Evolutionary conservation across 1,140 invertebrate genomes (phyloP).

Genomic region (Drosophila trapezifrons): DNA sequence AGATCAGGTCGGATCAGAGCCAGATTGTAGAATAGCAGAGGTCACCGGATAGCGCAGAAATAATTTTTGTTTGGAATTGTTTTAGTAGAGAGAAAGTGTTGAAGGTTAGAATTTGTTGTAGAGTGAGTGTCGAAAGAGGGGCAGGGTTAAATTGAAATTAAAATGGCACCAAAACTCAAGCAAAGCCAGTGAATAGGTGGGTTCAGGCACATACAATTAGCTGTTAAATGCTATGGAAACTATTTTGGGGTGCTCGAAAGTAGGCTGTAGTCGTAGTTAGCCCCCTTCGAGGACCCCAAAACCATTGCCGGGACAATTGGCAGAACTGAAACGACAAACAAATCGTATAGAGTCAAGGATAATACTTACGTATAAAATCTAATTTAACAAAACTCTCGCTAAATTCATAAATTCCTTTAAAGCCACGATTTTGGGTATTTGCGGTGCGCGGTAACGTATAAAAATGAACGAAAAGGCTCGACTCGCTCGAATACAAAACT

Average conservation of each 20-base stretch:
- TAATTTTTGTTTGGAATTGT: slow-evolving; percentile 10
- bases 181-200: slow-evolving; percentile 45
- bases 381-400: slow-evolving; percentile 98
- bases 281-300: slow-evolving; percentile 31
- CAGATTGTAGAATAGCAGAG: slow-evolving; percentile 33
- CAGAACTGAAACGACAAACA: slow-evolving; percentile 64
- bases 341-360: slow-evolving; percentile 4
- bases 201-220: slow-evolving; percentile 78
- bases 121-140: slow-evolving; percentile 7
- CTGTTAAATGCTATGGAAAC: slow-evolving; percentile 60
- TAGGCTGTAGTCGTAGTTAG: too few relatives aligned
- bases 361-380: slow-evolving; percentile 94
- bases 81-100: slow-evolving; percentile 32
- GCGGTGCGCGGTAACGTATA: slow-evolving; percentile 94
- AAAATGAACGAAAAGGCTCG: slow-evolving; percentile 95
- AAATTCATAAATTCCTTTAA: slow-evolving; percentile 98
- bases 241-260: slow-evolving; percentile 42
- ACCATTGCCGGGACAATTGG: slow-evolving; percentile 16
- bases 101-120: slow-evolving; percentile 13
- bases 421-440: slow-evolving; percentile 96
- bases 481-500: slow-evolving; percentile 96
- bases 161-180: slow-evolving; percentile 66
- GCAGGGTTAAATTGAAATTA: slow-evolving; percentile 7
- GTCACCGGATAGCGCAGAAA: slow-evolving; percentile 30
- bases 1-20: slow-evolving; percentile 23